Evolutionary conservation across 2,797 vertebrate species (phyloP).

Genomic region (Chaenodraco wilsoni): DNA sequence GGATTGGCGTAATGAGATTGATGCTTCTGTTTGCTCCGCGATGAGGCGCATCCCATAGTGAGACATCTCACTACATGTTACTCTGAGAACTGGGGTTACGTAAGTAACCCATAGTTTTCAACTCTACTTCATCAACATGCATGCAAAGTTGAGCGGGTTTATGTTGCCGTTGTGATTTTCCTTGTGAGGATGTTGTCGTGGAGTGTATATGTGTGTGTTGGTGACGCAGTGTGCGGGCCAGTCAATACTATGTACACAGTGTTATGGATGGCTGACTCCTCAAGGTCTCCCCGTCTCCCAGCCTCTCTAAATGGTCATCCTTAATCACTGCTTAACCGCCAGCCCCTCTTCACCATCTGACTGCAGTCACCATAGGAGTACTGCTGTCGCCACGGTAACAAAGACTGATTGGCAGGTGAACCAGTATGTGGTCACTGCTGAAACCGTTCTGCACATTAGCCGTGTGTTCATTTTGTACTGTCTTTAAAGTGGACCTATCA

Average conservation of each 20-base stretch:
- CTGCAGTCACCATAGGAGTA: constrained; percentile 61
- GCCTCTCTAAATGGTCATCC: constrained; percentile 73
- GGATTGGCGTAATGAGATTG: too few relatives aligned
- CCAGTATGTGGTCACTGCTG: constrained; percentile 59
- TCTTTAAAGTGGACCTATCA: neutral
- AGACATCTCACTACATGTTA: too few relatives aligned
- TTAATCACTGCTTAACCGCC: constrained; percentile 84
- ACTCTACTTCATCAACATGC: constrained; percentile 37
- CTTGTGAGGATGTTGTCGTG: constrained; percentile 13
- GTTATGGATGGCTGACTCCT: constrained; percentile 76
- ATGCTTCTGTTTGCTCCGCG: too few relatives aligned
- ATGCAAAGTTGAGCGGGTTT: constrained; percentile 38
- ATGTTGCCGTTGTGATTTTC: constrained; percentile 39
- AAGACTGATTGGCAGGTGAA: constrained; percentile 73
- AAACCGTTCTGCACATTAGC: constrained; percentile 51
- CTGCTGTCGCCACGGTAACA: constrained; percentile 68
- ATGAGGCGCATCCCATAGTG: too few relatives aligned
- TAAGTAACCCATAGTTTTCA: constrained; percentile 10
- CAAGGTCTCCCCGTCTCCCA: constrained; percentile 79
- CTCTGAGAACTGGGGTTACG: too few relatives aligned
- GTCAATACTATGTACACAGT: constrained; percentile 77
- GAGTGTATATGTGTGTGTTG: constrained; percentile 25
- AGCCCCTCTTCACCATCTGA: constrained; percentile 60
- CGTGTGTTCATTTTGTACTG: constrained; percentile 29
- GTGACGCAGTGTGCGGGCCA: constrained; percentile 33